Percentiles rank a stretch among this genome's conserved stretches.
Evolutionary conservation across 2,113 vertebrate species (phyloP).

Genomic region (Ceuthmochares aereus): DNA sequence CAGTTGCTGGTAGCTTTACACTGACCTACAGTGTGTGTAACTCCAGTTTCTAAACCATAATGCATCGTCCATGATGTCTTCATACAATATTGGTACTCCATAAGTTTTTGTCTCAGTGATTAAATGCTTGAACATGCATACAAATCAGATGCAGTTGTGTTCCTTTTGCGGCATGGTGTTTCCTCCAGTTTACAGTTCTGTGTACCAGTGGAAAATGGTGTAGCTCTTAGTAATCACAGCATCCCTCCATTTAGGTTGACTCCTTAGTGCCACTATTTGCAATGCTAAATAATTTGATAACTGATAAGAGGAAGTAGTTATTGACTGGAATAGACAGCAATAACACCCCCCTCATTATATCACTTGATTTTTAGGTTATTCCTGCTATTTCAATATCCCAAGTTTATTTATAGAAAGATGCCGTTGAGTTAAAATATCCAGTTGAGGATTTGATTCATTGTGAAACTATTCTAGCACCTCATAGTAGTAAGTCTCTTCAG

Average conservation of each 20-base stretch:
- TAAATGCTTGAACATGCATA: background rate
- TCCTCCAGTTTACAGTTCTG: background rate
- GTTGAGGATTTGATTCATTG: background rate
- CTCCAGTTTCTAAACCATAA: background rate
- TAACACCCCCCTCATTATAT: background rate
- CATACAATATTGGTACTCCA: background rate
- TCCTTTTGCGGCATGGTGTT: background rate
- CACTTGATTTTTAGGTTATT: background rate
- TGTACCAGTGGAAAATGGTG: background rate
- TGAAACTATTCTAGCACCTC: background rate
- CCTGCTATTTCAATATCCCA: background rate
- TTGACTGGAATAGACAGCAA: background rate
- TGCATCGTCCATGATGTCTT: background rate
- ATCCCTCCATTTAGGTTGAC: background rate
- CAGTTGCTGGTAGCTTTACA: background rate
- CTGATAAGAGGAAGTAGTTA: background rate
- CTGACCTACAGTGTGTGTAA: background rate
- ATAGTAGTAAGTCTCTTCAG: background rate
- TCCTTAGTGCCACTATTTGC: background rate
- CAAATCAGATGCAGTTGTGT: background rate
- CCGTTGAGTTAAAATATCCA: background rate
- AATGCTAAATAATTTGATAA: slow-evolving; percentile 10
- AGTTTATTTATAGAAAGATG: background rate
- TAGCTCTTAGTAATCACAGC: background rate
- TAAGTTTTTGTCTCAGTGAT: background rate